Conservation (phyloP, 2,113 vertebrate genomes). For the Rhizomys pruinosus region DNA sequence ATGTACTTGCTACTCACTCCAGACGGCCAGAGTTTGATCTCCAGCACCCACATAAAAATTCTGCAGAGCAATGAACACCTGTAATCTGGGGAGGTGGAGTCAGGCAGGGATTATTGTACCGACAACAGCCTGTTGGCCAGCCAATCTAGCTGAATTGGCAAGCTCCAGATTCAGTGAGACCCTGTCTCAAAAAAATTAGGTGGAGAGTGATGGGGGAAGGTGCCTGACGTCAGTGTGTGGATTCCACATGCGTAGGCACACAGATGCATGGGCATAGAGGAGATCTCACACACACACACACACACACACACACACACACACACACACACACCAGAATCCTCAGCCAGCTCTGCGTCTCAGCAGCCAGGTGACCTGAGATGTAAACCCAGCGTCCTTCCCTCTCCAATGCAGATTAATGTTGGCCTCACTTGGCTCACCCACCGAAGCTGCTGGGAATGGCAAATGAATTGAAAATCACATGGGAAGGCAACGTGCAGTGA, state of each 20-base stretch:
- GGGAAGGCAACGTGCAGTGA: not conserved
- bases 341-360: too few species aligned
- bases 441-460: not conserved
- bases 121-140: rapidly evolving
- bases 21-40: not conserved
- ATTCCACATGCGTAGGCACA: not conserved
- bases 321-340: too few species aligned
- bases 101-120: not conserved
- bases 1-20: not conserved
- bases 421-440: not conserved
- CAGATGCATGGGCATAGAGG: not conserved
- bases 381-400: not conserved
- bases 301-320: not conserved
- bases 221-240: too few species aligned
- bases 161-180: not conserved
- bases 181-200: not conserved
- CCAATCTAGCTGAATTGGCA: not conserved
- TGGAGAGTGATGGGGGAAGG: not conserved
- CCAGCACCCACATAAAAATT: not conserved
- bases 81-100: not conserved
- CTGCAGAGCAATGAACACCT: not conserved
- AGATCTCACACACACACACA: not conserved
- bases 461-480: not conserved
- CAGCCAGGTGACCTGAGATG: rapidly evolving
- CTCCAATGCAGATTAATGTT: not conserved